Base-by-base conservation (phyloP, 2,888 invertebrate genomes). In the Marasmarcha lunaedactyla region DNA sequence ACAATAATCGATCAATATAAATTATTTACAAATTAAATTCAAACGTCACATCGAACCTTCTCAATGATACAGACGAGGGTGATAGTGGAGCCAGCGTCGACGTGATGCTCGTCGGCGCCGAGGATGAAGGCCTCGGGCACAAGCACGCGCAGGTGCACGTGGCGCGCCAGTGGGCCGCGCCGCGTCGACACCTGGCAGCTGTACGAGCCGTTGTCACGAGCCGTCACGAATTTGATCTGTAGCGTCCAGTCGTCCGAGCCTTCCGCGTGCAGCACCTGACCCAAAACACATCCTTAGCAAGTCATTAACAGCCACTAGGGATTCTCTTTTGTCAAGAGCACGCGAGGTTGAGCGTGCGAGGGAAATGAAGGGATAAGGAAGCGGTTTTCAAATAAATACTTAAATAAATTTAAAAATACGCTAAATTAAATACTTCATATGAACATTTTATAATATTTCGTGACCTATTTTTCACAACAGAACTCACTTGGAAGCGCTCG, bases 231-330 rank as follows among this genome's bases (percentile, higher is more conserved):
- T 81, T 95, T 95, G 76, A 96, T 94, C 84, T 95, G 95, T 52
- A 96, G 85, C 38, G 93, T 94, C 95, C 95, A 96, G 79, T 95
- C 95, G 71, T 95, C 95, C 25, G 94, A 91, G 39, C 94, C 93
- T 63, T 95, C 94, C 49, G 90, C 87, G 78, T 95, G 95, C 49
- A 93, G 85, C 56, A 90, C 89, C 76, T 77, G 34, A 10, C 25
- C n/a, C n/a, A n/a, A n/a, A n/a, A n/a, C n/a, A n/a, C n/a, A n/a
- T n/a, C n/a, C n/a, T n/a, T 5, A 35, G 1, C 1, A 14, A 35
- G n/a, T 35, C 4, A 14, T 35, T 6, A 1, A 35, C 14, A 36
- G 9, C 15, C 36, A 2, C 13, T 36, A 4, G 10, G 9, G 12
- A 33, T 2, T 26, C 4, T 3, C 1, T 6, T 25, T 36, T 13